phyloP scores from a whole-genome alignment of 2,888 invertebrate genomes.

The Drosophila demipolita region DNA sequence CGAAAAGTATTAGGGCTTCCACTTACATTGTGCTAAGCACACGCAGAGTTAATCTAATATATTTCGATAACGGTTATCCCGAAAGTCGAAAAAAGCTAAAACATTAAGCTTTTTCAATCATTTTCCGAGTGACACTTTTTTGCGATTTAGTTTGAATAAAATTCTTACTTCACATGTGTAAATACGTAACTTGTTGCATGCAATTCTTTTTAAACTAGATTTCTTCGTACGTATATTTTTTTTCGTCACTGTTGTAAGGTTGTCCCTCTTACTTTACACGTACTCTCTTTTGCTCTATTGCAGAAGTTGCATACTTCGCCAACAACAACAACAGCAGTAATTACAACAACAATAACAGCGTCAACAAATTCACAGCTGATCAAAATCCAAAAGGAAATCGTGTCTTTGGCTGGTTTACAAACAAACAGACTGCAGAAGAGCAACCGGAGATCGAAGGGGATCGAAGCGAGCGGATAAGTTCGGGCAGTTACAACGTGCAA shows the following conservation, averaged over 20 bases:
- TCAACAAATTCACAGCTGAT: constrained; percentile 37
- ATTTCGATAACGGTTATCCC: neutral
- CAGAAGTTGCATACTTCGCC: constrained; percentile 84
- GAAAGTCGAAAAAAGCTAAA: neutral
- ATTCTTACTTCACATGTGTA: neutral
- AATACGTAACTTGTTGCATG: constrained; percentile 2
- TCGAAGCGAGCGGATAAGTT: constrained; percentile 33
- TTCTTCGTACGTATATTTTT: constrained; percentile 9
- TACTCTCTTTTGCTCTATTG: constrained; percentile 81
- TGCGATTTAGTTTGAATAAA: neutral
- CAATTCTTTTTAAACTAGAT: neutral
- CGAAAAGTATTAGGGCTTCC: neutral
- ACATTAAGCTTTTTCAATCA: neutral
- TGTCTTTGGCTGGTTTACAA: constrained; percentile 60
- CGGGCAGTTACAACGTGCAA: constrained; percentile 73
- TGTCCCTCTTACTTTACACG: constrained; percentile 70
- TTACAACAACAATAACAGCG: constrained; percentile 46
- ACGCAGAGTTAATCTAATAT: neutral
- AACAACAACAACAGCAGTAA: constrained; percentile 64
- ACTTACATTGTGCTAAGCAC: neutral
- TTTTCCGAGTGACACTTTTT: neutral
- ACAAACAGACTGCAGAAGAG: constrained; percentile 29
- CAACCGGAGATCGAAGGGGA: constrained; percentile 8
- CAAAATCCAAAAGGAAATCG: constrained; percentile 27
- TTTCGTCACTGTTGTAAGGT: constrained; percentile 51